phyloP scores from a whole-genome alignment of 2,797 vertebrate genomes.

The Clarias pachynema region DNA sequence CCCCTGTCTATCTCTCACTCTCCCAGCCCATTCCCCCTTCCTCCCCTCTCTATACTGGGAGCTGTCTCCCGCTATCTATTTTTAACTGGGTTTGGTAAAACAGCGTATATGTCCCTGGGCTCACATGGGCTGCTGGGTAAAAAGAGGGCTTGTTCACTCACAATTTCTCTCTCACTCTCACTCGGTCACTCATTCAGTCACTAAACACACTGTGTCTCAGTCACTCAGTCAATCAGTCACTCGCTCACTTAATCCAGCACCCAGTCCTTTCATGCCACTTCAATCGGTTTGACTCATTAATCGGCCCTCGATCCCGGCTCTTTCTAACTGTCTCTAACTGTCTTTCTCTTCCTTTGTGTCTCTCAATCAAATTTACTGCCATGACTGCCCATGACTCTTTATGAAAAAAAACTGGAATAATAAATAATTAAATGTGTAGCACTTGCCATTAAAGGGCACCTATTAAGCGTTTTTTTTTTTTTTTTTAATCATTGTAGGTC shows the following conservation, averaged over 20 bases:
- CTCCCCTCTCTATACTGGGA: slow-evolving; percentile 54
- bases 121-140: slow-evolving; percentile 28
- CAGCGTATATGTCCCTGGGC: slow-evolving; percentile 58
- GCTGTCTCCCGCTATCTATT: slow-evolving; percentile 62
- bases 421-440: not conserved
- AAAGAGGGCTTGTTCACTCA: slow-evolving; percentile 33
- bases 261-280: not conserved
- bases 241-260: not conserved
- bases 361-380: not conserved
- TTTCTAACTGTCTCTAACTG: not conserved
- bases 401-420: not conserved
- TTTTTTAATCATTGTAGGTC: too few species aligned
- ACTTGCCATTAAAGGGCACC: not conserved
- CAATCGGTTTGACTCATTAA: not conserved
- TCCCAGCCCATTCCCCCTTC: slow-evolving; percentile 1
- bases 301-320: not conserved
- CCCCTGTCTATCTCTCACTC: slow-evolving; percentile 24
- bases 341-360: not conserved
- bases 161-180: slow-evolving; percentile 25
- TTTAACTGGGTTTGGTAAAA: slow-evolving; percentile 59
- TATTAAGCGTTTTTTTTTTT: too few species aligned
- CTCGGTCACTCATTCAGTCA: slow-evolving; percentile 25
- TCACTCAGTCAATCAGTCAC: not conserved
- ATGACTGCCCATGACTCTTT: not conserved
- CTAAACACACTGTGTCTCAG: not conserved